These are phyloP conservation scores for Gymnothorax reevesii DNA, from an alignment of 2,797 vertebrate species.

Conservation along the genomic window DNA sequence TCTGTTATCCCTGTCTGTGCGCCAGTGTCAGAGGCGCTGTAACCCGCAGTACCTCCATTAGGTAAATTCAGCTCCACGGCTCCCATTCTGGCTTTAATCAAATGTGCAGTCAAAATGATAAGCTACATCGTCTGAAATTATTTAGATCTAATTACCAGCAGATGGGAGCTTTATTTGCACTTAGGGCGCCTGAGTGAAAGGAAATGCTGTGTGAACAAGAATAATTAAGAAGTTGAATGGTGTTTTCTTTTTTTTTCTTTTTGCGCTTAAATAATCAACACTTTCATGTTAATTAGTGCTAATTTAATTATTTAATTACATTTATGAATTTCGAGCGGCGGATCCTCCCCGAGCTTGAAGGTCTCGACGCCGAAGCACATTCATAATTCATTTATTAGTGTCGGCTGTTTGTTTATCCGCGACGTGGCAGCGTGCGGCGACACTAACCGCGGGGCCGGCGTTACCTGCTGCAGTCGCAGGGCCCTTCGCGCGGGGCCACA, in stretches of 20 bases:
- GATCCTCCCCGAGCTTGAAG: constrained; percentile 24
- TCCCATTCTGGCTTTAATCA: constrained; percentile 80
- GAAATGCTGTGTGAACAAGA: constrained; percentile 98
- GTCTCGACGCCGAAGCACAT: constrained; percentile 22
- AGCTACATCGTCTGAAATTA: constrained; percentile 96
- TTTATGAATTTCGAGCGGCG: constrained; percentile 85
- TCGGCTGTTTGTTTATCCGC: constrained; percentile 45
- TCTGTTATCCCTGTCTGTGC: neutral
- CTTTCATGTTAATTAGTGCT: constrained; percentile 97
- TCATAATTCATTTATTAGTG: constrained; percentile 56
- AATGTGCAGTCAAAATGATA: constrained; percentile 97
- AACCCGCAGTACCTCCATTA: constrained; percentile 4
- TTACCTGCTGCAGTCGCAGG: constrained; percentile 43
- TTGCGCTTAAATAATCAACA: constrained; percentile 85
- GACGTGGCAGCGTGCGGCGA: constrained; percentile 49
- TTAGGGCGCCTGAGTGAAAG: constrained; percentile 94
- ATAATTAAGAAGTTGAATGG: constrained; percentile 99
- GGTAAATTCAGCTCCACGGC: constrained; percentile 25
- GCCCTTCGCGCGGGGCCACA: constrained; percentile 40
- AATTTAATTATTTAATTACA: constrained; percentile 99
- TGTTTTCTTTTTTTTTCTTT: constrained; percentile 70
- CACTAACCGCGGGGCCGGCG: constrained; percentile 41
- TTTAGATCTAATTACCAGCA: constrained; percentile 99
- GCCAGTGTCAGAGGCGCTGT: constrained; percentile 15
- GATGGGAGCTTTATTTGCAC: constrained; percentile 99